Evolutionary conservation across 2,888 invertebrate species (phyloP).

Genomic region (Cryptocephalus moraei): DNA sequence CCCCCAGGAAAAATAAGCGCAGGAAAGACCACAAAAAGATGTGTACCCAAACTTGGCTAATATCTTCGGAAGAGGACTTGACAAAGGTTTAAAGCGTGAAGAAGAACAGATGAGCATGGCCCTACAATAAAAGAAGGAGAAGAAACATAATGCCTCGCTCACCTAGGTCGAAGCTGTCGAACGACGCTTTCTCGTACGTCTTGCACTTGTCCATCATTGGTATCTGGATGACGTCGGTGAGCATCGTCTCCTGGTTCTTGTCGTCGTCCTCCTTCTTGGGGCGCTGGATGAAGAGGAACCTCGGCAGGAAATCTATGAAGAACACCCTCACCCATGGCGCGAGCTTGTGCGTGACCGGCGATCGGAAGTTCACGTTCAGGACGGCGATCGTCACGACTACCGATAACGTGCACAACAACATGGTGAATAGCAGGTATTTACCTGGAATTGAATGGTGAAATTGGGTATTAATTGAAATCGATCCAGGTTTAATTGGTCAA

Average conservation of each 20-base stretch:
- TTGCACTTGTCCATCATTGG: slow-evolving; percentile 58
- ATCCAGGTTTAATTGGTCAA: no score
- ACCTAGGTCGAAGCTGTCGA: slow-evolving; percentile 41
- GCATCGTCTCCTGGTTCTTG: slow-evolving; percentile 43
- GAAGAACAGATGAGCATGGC: no score
- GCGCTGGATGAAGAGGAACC: slow-evolving; percentile 77
- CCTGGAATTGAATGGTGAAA: slow-evolving; percentile 6
- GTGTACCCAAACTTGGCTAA: no score
- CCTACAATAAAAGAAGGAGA: no score
- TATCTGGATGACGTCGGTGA: slow-evolving; percentile 57
- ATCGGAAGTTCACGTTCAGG: slow-evolving; percentile 85
- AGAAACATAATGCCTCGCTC: no score
- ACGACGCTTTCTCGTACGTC: slow-evolving; percentile 49
- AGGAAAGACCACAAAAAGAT: no score
- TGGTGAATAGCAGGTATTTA: slow-evolving; percentile 83
- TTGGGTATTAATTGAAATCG: neutral
- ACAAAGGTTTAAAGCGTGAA: no score
- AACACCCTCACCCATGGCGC: slow-evolving; percentile 82
- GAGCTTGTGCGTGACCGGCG: slow-evolving; percentile 87
- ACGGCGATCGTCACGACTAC: slow-evolving; percentile 91
- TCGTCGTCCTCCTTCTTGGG: slow-evolving; percentile 72
- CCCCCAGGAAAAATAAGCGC: no score
- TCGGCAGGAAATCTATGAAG: slow-evolving; percentile 78
- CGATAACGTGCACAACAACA: slow-evolving; percentile 87
- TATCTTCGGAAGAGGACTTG: no score